Percentiles rank a stretch among this genome's conserved stretches.
phyloP scores from a whole-genome alignment of 2,888 invertebrate species.

The Hyalella azteca region DNA sequence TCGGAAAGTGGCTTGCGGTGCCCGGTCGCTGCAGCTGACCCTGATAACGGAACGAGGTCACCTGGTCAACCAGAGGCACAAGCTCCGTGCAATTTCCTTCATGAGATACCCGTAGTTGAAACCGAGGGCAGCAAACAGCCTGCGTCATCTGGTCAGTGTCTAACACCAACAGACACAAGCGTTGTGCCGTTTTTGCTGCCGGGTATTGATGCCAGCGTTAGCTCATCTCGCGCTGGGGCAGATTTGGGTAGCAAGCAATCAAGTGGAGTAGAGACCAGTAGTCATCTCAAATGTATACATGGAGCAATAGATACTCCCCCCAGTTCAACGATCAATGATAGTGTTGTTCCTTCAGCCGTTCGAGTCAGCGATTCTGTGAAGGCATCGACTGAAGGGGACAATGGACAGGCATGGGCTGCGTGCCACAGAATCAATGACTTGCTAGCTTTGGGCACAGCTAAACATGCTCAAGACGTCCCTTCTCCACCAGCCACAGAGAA shows the following conservation, averaged over 20 bases:
- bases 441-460: background rate
- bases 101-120: background rate
- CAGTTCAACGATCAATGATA: background rate
- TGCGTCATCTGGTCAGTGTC: background rate
- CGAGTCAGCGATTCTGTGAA: background rate
- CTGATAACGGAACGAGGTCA: slow-evolving; percentile 32
- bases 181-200: background rate
- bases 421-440: slow-evolving; percentile 25
- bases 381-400: slow-evolving; percentile 1
- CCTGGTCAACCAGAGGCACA: background rate
- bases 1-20: background rate
- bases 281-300: background rate
- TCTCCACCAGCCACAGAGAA: background rate
- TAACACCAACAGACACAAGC: background rate
- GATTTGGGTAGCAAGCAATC: background rate
- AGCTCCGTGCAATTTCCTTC: background rate
- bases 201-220: background rate
- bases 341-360: background rate
- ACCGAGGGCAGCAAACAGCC: background rate
- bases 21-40: slow-evolving; percentile 3
- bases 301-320: background rate
- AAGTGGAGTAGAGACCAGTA: background rate
- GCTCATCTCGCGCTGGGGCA: background rate
- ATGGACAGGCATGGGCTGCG: slow-evolving; percentile 6
- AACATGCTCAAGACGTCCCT: background rate